These are phyloP conservation scores for Xiphophorus maculatus DNA, from an alignment of 2,113 vertebrate species.

Conservation along the genomic window DNA sequence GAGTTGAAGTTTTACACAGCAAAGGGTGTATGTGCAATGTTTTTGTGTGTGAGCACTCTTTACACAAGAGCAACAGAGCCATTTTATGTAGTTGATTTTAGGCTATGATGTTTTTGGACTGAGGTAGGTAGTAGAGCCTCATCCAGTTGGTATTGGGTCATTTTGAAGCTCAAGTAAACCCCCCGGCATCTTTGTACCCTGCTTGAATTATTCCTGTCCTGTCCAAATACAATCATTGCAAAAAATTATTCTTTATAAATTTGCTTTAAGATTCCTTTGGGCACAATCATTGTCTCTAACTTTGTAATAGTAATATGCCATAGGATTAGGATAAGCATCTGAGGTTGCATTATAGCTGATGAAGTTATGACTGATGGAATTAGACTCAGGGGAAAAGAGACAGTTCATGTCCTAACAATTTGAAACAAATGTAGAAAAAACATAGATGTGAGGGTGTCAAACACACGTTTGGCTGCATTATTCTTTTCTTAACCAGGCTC, in stretches of 20 bases:
- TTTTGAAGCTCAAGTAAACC: neutral
- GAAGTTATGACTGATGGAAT: neutral
- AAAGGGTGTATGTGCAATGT: neutral
- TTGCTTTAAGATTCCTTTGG: neutral
- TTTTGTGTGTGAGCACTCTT: neutral
- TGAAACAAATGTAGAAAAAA: neutral
- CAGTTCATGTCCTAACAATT: neutral
- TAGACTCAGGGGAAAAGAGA: neutral
- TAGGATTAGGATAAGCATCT: neutral
- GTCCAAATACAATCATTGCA: neutral
- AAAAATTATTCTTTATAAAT: neutral
- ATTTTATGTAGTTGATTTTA: neutral
- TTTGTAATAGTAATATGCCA: neutral
- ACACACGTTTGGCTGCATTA: constrained; percentile 22
- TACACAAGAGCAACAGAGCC: neutral
- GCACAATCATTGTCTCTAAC: neutral
- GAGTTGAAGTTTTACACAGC: neutral
- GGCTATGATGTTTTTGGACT: neutral
- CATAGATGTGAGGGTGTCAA: neutral
- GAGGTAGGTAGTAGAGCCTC: neutral
- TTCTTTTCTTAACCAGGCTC: constrained; percentile 44
- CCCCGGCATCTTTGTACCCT: neutral
- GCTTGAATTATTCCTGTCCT: neutral
- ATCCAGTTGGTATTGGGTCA: neutral
- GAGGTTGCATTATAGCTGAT: neutral